Evolutionary conservation across 1,140 invertebrate species (phyloP).

Genomic region (Manduca sexta): DNA sequence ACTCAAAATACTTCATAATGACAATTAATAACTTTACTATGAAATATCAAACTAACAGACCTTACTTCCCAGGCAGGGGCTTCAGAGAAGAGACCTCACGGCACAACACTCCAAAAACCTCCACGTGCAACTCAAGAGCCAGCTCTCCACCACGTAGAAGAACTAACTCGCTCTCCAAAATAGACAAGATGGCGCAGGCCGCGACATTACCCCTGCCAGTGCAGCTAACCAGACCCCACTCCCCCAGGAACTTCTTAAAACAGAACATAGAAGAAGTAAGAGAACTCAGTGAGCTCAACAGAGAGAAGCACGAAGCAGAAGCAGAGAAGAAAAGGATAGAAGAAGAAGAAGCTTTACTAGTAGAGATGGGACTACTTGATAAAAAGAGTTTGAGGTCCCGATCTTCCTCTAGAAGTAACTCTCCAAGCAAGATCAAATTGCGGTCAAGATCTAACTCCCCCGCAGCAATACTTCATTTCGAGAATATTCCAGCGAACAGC

Average conservation of each 20-base stretch:
- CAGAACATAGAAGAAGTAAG: slow-evolving; percentile 70
- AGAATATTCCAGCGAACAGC: slow-evolving; percentile 37
- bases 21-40: no score
- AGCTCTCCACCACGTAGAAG: slow-evolving; percentile 54
- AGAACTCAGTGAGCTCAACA: slow-evolving; percentile 67
- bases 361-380: slow-evolving; percentile 63
- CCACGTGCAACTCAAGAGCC: slow-evolving; percentile 57
- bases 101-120: slow-evolving; percentile 65
- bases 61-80: slow-evolving; percentile 42
- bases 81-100: slow-evolving; percentile 67
- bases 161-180: slow-evolving; percentile 48
- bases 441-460: slow-evolving; percentile 66
- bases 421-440: slow-evolving; percentile 53
- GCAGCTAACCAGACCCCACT: slow-evolving; percentile 38
- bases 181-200: slow-evolving; percentile 59
- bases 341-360: slow-evolving; percentile 65
- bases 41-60: no score
- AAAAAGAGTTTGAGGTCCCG: slow-evolving; percentile 33
- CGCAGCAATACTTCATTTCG: slow-evolving; percentile 48
- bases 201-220: slow-evolving; percentile 44
- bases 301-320: slow-evolving; percentile 67
- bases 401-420: slow-evolving; percentile 52
- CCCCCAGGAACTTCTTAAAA: slow-evolving; percentile 65
- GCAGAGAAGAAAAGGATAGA: slow-evolving; percentile 58
- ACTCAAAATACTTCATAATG: no score